Conservation (phyloP, 1,140 invertebrate genomes). For the Panagrolaimus sp. region DNA sequence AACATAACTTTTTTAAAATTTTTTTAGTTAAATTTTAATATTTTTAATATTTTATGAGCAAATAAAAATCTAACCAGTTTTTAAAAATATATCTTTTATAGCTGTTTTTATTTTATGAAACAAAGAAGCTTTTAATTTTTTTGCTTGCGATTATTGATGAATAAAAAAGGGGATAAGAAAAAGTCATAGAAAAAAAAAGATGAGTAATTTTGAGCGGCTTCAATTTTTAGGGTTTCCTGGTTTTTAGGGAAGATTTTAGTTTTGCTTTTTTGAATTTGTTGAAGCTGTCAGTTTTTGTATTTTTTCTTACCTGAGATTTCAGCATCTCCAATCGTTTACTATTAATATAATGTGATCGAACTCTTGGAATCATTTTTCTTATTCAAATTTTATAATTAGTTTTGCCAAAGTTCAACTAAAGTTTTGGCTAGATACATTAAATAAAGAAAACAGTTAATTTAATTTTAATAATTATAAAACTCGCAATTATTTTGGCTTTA, state of each 20-base stretch:
- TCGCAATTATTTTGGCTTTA: no score
- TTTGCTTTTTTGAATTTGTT: no score
- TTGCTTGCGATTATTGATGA: not conserved
- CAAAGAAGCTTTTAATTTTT: not conserved
- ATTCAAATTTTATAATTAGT: no score
- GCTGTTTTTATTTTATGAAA: not conserved
- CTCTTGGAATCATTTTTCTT: constrained; percentile 27
- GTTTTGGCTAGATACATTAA: no score
- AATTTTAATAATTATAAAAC: no score
- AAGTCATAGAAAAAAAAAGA: not conserved
- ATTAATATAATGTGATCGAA: constrained; percentile 27
- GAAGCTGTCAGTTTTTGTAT: not conserved
- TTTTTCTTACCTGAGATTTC: constrained; percentile 8
- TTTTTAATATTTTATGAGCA: not conserved
- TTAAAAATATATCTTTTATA: not conserved
- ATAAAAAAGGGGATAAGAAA: not conserved
- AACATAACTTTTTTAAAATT: not conserved
- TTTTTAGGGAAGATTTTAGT: no score
- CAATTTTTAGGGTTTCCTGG: no score
- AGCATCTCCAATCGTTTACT: constrained; percentile 13
- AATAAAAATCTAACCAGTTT: not conserved
- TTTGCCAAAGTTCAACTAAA: no score
- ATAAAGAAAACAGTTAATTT: no score
- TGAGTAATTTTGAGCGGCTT: no score
- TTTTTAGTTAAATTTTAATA: no score